Conservation (phyloP, 2,888 invertebrate genomes). For the Kryphioiulus occultus region DNA sequence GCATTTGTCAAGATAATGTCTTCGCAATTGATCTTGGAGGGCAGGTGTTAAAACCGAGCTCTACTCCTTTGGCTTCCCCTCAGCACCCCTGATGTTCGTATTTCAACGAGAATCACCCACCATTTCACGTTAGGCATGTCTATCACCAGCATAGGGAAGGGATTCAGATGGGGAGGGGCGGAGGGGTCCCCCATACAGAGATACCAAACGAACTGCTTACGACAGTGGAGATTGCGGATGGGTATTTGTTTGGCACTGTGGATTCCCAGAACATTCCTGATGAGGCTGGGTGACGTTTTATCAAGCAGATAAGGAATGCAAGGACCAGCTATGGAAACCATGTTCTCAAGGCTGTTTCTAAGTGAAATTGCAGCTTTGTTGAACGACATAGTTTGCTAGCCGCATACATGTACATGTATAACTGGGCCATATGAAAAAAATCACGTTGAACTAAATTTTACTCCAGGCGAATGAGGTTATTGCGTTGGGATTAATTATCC, state of each 20-base stretch:
- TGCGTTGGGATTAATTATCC: too few species aligned
- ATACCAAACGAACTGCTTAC: background rate
- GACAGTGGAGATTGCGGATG: background rate
- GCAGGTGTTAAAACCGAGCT: constrained; percentile 15
- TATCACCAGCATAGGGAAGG: background rate
- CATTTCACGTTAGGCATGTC: constrained; percentile 24
- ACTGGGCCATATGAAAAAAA: too few species aligned
- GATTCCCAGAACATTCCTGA: background rate
- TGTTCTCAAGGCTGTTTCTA: background rate
- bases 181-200: background rate
- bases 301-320: background rate
- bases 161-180: background rate
- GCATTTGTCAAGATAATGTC: constrained; percentile 35
- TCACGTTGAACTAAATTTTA: too few species aligned
- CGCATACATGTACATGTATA: background rate
- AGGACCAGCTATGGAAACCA: background rate
- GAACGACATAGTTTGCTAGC: too few species aligned
- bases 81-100: background rate
- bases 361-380: too few species aligned
- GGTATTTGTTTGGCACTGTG: background rate
- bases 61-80: constrained; percentile 20
- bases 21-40: constrained; percentile 26
- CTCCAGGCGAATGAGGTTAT: too few species aligned
- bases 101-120: background rate
- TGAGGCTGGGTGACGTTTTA: background rate